Percentiles rank a stretch among this genome's conserved stretches.
These are phyloP conservation scores for Tetragonula carbonaria DNA, from an alignment of 2,888 invertebrate genomes.

Conservation along the genomic window DNA sequence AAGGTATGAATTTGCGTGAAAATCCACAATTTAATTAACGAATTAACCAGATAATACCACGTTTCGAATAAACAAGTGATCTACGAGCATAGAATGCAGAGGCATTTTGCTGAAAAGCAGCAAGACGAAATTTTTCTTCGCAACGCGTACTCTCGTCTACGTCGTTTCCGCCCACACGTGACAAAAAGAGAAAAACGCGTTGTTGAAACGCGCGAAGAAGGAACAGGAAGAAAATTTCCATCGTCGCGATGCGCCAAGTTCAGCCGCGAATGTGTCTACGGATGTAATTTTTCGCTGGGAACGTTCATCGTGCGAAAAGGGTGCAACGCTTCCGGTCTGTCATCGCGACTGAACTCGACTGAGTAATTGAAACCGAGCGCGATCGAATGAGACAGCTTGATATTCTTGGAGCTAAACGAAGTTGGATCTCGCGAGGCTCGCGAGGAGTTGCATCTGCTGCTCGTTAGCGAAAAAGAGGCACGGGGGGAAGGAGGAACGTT, in stretches of 20 bases:
- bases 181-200: background rate
- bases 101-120: background rate
- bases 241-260: background rate
- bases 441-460: constrained; percentile 21
- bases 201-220: background rate
- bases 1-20: no score
- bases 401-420: constrained; percentile 38
- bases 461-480: constrained; percentile 40
- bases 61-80: background rate
- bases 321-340: background rate
- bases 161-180: background rate
- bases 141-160: constrained; percentile 1
- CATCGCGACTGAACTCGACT: background rate
- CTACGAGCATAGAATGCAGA: background rate
- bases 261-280: background rate
- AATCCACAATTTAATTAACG: no score
- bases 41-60: background rate
- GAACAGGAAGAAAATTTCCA: background rate
- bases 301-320: background rate
- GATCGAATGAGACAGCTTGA: constrained; percentile 27
- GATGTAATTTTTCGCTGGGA: background rate
- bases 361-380: constrained; percentile 15
- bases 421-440: constrained; percentile 12
- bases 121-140: background rate
- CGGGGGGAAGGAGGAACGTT: constrained; percentile 19